Evolutionary conservation across 2,113 vertebrate genomes (phyloP), one percentile per base, ranked within the genome.

Genomic region (Crotalus tigris): DNA sequence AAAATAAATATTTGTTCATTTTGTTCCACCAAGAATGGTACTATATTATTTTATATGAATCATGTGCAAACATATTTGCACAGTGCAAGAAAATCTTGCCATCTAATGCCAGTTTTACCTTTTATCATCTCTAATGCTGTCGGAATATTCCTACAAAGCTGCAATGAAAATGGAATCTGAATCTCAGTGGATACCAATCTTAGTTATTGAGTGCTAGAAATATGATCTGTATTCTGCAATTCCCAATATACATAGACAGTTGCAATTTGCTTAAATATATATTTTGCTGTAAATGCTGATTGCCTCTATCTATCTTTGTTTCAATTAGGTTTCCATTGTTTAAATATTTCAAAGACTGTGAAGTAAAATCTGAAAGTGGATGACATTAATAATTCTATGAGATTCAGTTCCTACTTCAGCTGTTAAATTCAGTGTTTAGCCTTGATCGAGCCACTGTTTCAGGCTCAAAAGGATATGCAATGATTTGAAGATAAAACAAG

Each of bases 1-100:
- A 88, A 88, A 92, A 69, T 61, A 92, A 64, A 88, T 64, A 64
- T 58, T 87, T 87, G 91, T 64, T 88, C 85, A 53, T 92, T 49
- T 58, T 58, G 61, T 64, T 57, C 91, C 19, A 11, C 19, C 7
- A 23, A 88, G 57, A 92, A 54, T 44, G 44, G 55, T 10, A 19
- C 44, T 87, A 29, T 53, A 58, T n/a, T 53, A 13, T 19, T 61
- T 59, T 87, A 51, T 53, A 87, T 10, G 39, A 61, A n/a, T 44
- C 75, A 87, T 33, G 26, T 49, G 26, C 10, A 88, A 53, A 69
- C 15, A 26, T 87, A 64, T 88, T 54, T 92, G 91, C 19, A 64
- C 54, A 61, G 10, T 44, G n/a, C 6, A 69, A 54, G 2, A 88
- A 92, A 26, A 64, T 64, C 10, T 57, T 61, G 17, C 55, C 4